A percentile compares a stretch with the other conserved stretches of the same genome.
These are phyloP conservation scores for Salticus scenicus DNA, from an alignment of 2,888 invertebrate species.

Conservation along the genomic window DNA sequence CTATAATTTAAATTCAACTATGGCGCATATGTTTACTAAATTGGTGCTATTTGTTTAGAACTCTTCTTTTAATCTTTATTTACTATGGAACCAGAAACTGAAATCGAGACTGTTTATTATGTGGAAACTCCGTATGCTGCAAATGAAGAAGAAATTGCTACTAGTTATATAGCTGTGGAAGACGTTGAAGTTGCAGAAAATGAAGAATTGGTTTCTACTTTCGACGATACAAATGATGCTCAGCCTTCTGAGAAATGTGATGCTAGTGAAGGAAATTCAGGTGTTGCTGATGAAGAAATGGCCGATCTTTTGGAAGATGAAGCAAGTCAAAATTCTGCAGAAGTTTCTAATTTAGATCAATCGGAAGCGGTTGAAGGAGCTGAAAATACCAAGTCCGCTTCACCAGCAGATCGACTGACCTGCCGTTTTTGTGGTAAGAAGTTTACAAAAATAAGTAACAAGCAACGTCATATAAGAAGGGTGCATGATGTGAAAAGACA, in stretches of 20 bases:
- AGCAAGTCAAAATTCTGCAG: neutral
- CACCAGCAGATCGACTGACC: constrained; percentile 1
- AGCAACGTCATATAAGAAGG: constrained; percentile 26
- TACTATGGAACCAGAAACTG: constrained; percentile 12
- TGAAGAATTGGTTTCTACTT: neutral
- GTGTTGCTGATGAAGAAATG: neutral
- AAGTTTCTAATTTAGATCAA: too few relatives aligned
- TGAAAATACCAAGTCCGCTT: neutral
- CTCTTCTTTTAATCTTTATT: too few relatives aligned
- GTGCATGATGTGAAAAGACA: constrained; percentile 31
- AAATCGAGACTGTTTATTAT: constrained; percentile 7
- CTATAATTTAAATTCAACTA: too few relatives aligned
- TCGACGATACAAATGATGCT: neutral
- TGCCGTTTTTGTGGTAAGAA: constrained; percentile 28
- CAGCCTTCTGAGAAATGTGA: neutral
- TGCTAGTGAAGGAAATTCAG: neutral
- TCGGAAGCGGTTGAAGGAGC: neutral
- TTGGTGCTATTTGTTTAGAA: too few relatives aligned
- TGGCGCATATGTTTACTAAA: too few relatives aligned
- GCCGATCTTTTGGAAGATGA: neutral
- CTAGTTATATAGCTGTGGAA: constrained; percentile 24
- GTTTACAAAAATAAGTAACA: constrained; percentile 24
- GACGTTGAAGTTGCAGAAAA: neutral
- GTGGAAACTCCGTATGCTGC: constrained; percentile 5
- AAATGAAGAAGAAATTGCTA: constrained; percentile 38